Percentiles rank a stretch among this genome's conserved stretches.
Conservation (phyloP, 2,888 invertebrate species). For the Carabus problematicus region DNA sequence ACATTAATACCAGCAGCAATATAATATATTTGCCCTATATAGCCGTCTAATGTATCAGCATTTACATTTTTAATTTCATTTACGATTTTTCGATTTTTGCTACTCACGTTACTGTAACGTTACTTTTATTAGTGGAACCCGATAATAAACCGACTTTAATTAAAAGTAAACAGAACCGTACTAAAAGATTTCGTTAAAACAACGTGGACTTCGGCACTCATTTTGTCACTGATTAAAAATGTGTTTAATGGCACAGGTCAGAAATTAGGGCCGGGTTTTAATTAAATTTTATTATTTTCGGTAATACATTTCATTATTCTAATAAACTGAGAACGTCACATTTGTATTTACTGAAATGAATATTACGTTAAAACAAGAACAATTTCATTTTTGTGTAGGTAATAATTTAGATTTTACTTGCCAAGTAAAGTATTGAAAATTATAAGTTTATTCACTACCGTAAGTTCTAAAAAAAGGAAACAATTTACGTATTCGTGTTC, state of each 20-base stretch:
- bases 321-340: too few relatives aligned
- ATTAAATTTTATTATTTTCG: conserved; percentile 16
- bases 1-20: conserved; percentile 1
- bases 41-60: not conserved
- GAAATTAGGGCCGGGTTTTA: conserved; percentile 8
- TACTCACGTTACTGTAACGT: conserved; percentile 22
- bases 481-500: too few relatives aligned
- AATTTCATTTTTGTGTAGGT: too few relatives aligned
- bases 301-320: not conserved
- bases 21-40: conserved; percentile 22
- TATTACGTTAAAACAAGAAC: too few relatives aligned
- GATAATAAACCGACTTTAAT: conserved; percentile 29
- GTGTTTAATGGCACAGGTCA: conserved; percentile 11
- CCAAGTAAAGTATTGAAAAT: too few relatives aligned
- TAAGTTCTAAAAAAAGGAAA: too few relatives aligned
- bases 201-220: too few relatives aligned
- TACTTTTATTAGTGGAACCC: conserved; percentile 28
- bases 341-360: too few relatives aligned
- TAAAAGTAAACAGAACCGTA: conserved; percentile 21
- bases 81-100: conserved; percentile 32
- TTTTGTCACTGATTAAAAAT: not conserved
- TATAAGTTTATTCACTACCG: too few relatives aligned
- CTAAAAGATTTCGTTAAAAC: conserved; percentile 9
- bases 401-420: too few relatives aligned
- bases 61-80: conserved; percentile 16